Conservation (phyloP, 2,888 invertebrate genomes). For the Eilema griseolum region DNA sequence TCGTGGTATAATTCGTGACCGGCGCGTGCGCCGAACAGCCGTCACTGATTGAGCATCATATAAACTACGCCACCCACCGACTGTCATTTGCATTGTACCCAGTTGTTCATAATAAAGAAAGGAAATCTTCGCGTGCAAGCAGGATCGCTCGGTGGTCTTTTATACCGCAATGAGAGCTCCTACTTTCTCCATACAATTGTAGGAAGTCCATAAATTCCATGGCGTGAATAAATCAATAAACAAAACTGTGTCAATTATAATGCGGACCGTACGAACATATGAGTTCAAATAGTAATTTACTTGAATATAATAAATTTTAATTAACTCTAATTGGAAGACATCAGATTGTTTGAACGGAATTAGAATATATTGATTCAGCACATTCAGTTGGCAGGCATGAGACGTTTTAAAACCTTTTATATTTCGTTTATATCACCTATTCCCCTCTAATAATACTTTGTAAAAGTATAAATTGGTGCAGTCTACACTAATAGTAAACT, state of each 20-base stretch:
- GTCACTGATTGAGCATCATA: conserved; percentile 77
- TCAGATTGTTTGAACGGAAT: conserved; percentile 48
- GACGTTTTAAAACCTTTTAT: conserved; percentile 3
- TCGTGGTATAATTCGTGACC: conserved; percentile 63
- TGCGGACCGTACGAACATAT: conserved; percentile 60
- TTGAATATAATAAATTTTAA: conserved; percentile 75
- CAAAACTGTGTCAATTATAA: conserved; percentile 71
- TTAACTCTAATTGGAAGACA: conserved; percentile 70
- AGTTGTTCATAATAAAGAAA: conserved; percentile 55
- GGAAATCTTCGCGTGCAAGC: conserved; percentile 48
- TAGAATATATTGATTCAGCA: conserved; percentile 42
- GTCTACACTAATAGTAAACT: neutral
- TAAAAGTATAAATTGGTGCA: neutral
- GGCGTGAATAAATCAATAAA: conserved; percentile 72
- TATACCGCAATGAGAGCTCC: conserved; percentile 45
- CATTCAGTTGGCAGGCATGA: conserved; percentile 21
- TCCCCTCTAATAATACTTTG: neutral
- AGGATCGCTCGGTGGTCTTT: conserved; percentile 49
- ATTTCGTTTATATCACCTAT: neutral
- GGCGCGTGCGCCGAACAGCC: conserved; percentile 80
- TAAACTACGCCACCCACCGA: conserved; percentile 79
- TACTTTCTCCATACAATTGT: conserved; percentile 44
- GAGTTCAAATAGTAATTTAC: conserved; percentile 66
- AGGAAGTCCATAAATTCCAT: conserved; percentile 56
- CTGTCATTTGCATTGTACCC: conserved; percentile 70